Conservation (phyloP, 2,888 invertebrate genomes). For the Cheilosia grossa region DNA sequence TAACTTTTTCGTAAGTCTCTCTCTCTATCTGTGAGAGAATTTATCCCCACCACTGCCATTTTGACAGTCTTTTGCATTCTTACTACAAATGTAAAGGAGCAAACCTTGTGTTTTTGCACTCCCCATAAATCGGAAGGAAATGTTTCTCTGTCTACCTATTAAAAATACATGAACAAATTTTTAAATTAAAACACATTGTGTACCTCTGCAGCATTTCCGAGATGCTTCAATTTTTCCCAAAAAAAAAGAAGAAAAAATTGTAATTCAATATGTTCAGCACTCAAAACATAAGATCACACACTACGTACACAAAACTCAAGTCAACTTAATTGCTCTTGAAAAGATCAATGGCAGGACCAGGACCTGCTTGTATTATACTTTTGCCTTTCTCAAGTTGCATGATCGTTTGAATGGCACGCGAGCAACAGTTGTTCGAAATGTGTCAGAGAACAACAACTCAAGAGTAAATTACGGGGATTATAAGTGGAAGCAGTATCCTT, state of each 20-base stretch:
- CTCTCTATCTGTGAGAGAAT: too few species aligned
- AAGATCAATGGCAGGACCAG: constrained; percentile 47
- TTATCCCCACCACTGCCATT: too few species aligned
- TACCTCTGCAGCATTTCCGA: neutral
- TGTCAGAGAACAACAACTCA: constrained; percentile 53
- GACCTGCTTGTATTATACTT: constrained; percentile 38
- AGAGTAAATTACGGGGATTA: constrained; percentile 59
- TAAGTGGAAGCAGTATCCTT: constrained; percentile 59
- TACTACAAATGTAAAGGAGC: too few species aligned
- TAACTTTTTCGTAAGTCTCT: too few species aligned
- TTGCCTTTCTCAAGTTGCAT: constrained; percentile 68
- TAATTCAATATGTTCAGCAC: constrained; percentile 39
- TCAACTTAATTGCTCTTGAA: constrained; percentile 61
- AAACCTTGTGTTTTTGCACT: too few species aligned
- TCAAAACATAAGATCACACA: constrained; percentile 19
- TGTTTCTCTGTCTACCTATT: too few species aligned
- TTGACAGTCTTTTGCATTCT: too few species aligned
- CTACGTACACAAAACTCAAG: constrained; percentile 21
- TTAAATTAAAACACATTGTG: neutral
- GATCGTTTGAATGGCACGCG: constrained; percentile 76
- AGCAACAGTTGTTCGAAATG: constrained; percentile 77
- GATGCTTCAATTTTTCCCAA: neutral
- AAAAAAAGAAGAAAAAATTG: neutral
- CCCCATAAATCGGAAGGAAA: too few species aligned
- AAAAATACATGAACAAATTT: too few species aligned